A percentile compares a stretch with the other conserved stretches of the same genome.
phyloP scores from a whole-genome alignment of 2,113 vertebrate species.

The Labeo catla region DNA sequence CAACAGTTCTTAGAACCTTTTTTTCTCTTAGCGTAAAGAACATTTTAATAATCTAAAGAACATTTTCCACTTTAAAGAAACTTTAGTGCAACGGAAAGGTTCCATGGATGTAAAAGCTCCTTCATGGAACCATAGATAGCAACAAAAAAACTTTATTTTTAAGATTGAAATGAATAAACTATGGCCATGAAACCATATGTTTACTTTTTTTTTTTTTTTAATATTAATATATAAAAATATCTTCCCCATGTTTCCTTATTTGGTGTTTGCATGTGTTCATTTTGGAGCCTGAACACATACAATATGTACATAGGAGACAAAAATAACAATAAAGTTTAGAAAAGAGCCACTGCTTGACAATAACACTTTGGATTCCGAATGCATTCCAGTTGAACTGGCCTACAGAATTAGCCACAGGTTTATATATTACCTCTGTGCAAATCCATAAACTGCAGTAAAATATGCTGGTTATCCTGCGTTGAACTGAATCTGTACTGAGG shows the following conservation, averaged over 20 bases:
- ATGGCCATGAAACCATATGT: neutral
- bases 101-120: neutral
- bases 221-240: neutral
- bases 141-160: too few species aligned
- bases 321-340: neutral
- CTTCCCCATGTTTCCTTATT: neutral
- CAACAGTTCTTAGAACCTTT: neutral
- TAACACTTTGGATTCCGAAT: neutral
- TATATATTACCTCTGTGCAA: neutral
- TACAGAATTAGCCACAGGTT: neutral
- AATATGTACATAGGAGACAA: neutral
- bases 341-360: neutral
- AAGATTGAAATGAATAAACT: neutral
- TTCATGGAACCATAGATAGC: neutral
- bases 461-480: slow-evolving; percentile 4
- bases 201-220: too few species aligned
- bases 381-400: neutral
- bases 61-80: neutral
- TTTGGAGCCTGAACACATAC: neutral
- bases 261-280: neutral
- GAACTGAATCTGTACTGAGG: slow-evolving; percentile 1
- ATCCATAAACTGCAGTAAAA: neutral
- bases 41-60: too few species aligned
- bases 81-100: neutral
- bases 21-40: too few species aligned